phyloP scores from a whole-genome alignment of 2,888 invertebrate species.

The Seladonia tumulorum region DNA sequence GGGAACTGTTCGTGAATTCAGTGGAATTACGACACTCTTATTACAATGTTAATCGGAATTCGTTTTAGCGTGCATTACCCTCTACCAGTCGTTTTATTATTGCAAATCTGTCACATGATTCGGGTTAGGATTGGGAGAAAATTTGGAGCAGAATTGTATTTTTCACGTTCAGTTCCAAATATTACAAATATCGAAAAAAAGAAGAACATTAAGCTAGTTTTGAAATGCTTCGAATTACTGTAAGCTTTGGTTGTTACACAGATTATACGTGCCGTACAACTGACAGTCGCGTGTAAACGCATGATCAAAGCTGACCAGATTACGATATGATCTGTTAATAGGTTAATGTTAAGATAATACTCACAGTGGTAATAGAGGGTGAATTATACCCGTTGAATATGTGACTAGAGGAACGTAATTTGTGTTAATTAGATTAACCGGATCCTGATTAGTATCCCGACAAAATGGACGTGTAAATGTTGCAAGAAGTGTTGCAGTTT shows the following conservation, averaged over 20 bases:
- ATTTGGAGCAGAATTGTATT: no score
- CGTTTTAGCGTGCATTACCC: neutral
- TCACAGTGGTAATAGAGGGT: constrained; percentile 10
- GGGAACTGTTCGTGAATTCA: constrained; percentile 6
- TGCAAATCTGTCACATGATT: neutral
- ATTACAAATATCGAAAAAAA: no score
- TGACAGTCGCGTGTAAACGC: constrained; percentile 12
- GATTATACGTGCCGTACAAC: constrained; percentile 12
- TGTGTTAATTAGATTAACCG: neutral
- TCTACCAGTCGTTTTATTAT: neutral
- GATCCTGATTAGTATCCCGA: neutral
- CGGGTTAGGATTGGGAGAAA: no score
- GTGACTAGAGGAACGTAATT: constrained; percentile 21
- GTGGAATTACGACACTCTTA: constrained; percentile 17
- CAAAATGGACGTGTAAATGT: no score
- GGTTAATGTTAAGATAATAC: constrained; percentile 40
- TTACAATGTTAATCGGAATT: constrained; percentile 27
- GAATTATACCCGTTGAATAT: constrained; percentile 28
- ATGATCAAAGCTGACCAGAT: constrained; percentile 37
- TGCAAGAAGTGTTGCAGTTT: neutral
- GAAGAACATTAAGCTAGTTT: neutral
- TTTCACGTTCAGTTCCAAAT: no score
- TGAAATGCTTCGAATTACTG: neutral
- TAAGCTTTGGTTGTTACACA: neutral
- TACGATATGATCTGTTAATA: constrained; percentile 43